Evolutionary conservation across 2,888 invertebrate genomes (phyloP), one percentile per base, ranked within the genome.

Genomic region (Bursaphelenchus okinawaensis): DNA sequence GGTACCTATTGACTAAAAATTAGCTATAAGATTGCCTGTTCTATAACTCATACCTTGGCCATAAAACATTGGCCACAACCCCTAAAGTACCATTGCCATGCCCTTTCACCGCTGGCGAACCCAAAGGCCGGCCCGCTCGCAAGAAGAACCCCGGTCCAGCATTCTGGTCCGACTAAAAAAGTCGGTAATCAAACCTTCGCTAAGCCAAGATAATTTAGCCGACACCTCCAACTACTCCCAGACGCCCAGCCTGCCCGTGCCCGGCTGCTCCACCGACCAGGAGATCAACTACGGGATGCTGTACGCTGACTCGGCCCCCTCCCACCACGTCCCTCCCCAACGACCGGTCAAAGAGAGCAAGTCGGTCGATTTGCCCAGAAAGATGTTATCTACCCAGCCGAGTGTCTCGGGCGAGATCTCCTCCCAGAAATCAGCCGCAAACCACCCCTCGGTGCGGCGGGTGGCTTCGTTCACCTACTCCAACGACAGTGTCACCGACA

Each of bases 391-490:
- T 16, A 26, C 22, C 12, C 54, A 67, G 52, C 19, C 51, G 22
- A 20, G 52, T 23, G 52, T 20, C 64, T 52, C 23, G n/a, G 29
- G 12, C 4, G 61, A 55, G 16, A 22, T 23, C 7, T 19, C n/a
- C 16, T 27, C 50, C 19, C 54, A 54, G 24, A 63, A 24, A 22
- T 22, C 20, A 9, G 19, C 31, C n/a, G 20, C 54, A 20, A n/a
- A 24, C 7, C 73, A 73, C 24, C 27, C 55, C 1, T 66, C 67
- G 20, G 76, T 80, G 20, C 75, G 80, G n/a, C 74, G 80, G 27
- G 80, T 79, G 1, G 77, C 78, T 7, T 80, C 80, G 20, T 80
- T 80, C 68, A 79, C 80, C 7, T 80, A 70, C 63, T 76, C 78
- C 12, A 74, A 76, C 12, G 73, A 71, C 55, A 67, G 66, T 40